phyloP scores from a whole-genome alignment of 1,140 invertebrate genomes.

The Macrocentrus cingulum region DNA sequence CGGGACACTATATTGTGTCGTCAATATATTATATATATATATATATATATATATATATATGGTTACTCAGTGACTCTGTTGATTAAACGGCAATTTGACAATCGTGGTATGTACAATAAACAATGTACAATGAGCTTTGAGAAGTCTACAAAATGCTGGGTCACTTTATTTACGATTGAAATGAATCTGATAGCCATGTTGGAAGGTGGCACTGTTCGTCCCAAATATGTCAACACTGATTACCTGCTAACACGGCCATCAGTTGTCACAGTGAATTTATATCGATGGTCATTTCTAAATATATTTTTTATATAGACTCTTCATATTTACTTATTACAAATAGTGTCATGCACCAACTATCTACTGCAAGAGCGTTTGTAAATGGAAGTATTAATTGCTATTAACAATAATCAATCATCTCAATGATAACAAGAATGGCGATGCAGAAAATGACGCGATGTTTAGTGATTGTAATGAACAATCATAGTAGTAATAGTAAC shows the following conservation, averaged over 20 bases:
- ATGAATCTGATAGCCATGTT: background rate
- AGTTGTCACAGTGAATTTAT: too few species aligned
- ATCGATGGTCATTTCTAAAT: too few species aligned
- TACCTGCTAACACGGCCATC: too few species aligned
- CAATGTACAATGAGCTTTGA: constrained; percentile 19
- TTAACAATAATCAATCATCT: constrained; percentile 6
- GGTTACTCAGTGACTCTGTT: background rate
- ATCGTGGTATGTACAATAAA: constrained; percentile 24
- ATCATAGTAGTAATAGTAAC: constrained; percentile 8
- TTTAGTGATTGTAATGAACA: constrained; percentile 7
- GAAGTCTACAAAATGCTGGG: constrained; percentile 20
- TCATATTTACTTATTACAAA: too few species aligned
- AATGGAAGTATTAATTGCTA: too few species aligned
- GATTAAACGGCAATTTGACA: constrained; percentile 19
- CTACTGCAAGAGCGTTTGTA: too few species aligned
- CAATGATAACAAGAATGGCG: too few species aligned
- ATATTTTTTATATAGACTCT: too few species aligned
- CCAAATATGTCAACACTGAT: too few species aligned
- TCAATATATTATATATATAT: constrained; percentile 7
- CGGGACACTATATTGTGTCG: constrained; percentile 3
- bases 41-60: too few species aligned
- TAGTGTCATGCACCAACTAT: too few species aligned
- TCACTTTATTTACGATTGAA: constrained; percentile 10
- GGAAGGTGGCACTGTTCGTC: background rate
- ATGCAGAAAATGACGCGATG: background rate